These are phyloP conservation scores for Pocillopora meandrina DNA, from an alignment of 92 coral and sea anemone species.

Conservation along the genomic window DNA sequence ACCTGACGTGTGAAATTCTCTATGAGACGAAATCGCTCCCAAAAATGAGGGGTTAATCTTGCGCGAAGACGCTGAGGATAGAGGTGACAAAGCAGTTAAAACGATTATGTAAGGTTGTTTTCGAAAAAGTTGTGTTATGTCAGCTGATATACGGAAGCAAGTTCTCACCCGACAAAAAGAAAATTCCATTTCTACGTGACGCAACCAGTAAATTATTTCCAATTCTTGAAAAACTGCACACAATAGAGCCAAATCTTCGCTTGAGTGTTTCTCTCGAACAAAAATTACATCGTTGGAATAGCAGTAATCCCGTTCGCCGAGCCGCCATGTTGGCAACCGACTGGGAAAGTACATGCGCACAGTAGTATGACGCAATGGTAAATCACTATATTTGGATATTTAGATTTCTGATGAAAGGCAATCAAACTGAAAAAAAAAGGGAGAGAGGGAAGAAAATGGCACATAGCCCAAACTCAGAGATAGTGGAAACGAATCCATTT, in stretches of 20 bases:
- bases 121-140: background rate
- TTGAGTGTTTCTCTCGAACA: slow-evolving; percentile 30
- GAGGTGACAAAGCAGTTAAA: background rate
- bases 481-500: no score
- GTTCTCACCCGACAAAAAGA: slow-evolving; percentile 19
- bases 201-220: slow-evolving; percentile 8
- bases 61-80: slow-evolving; percentile 16
- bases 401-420: background rate
- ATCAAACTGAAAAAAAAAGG: background rate
- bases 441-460: background rate
- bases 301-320: slow-evolving; percentile 20
- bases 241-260: background rate
- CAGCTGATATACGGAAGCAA: slow-evolving; percentile 1
- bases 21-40: slow-evolving; percentile 29
- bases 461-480: background rate
- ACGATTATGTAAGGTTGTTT: background rate
- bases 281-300: slow-evolving; percentile 30
- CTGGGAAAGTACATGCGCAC: slow-evolving; percentile 28
- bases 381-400: slow-evolving; percentile 8
- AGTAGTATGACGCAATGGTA: slow-evolving; percentile 36
- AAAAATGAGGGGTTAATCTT: slow-evolving; percentile 22
- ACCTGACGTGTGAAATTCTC: slow-evolving; percentile 63
- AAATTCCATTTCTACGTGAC: slow-evolving; percentile 29
- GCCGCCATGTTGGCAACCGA: slow-evolving; percentile 54
- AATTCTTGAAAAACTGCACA: slow-evolving; percentile 8